Conservation (phyloP, 53 echinoderm and acorn worm species). For the Hippasteria phrygiana region DNA sequence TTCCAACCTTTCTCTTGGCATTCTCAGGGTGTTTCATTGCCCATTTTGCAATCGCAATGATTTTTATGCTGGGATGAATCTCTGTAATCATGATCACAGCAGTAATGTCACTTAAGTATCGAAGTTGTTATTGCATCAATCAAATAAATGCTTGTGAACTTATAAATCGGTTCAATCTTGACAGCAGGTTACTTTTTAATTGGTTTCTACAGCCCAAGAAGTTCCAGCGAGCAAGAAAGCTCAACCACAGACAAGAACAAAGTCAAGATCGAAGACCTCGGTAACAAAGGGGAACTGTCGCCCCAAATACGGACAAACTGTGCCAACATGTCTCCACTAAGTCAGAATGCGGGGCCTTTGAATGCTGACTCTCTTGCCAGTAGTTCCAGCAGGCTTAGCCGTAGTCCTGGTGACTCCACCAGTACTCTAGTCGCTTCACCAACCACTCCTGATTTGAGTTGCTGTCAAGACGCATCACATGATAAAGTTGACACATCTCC, state of each 20-base stretch:
- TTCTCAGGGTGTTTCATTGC: too few species aligned
- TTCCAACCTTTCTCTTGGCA: too few species aligned
- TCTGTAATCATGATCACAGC: too few species aligned
- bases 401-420: conserved; percentile 44
- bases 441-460: neutral
- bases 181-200: neutral
- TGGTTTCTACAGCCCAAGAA: conserved; percentile 14
- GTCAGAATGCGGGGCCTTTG: neutral
- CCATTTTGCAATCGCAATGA: too few species aligned
- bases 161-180: too few species aligned
- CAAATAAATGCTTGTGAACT: too few species aligned
- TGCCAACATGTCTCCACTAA: neutral
- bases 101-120: too few species aligned
- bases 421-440: conserved; percentile 28
- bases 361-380: neutral
- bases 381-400: neutral
- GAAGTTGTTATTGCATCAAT: too few species aligned
- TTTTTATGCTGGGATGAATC: too few species aligned
- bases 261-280: conserved; percentile 11
- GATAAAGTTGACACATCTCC: neutral
- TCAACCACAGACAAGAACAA: conserved; percentile 34
- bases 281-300: neutral
- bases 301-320: neutral
- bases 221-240: conserved; percentile 54
- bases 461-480: neutral